Evolutionary conservation across 92 coral and sea anemone species (phyloP), one percentile per base, ranked within the genome.

Genomic region (Umimayanthus kanabou): DNA sequence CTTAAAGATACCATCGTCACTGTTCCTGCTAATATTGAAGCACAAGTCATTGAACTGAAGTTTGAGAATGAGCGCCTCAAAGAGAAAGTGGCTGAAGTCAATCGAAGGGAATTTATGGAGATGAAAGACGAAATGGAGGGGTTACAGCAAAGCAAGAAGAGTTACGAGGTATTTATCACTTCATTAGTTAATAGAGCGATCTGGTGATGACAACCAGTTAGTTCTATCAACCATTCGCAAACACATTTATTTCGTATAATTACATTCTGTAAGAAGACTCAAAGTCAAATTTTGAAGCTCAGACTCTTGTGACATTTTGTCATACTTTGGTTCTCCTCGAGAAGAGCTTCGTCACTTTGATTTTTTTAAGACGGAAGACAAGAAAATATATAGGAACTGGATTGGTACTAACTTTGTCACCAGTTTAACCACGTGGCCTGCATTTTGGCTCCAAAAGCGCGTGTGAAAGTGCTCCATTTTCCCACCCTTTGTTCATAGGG

Each of bases 21-120:
- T 26, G 65, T 47, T 37, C 58, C 85, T 20, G 72, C 88, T 8
- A 93, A 93, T 64, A 88, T 93, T 20, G 98, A 94, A 70, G 91
- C 92, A 39, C 92, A 92, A 70, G 82, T 94, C 30, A 94, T 94
- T 49, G 94, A 94, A 47, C 89, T 94, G 49, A 95, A 94, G 84
- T 88, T 92, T 61, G 91, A 90, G 79, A 94, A 92, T 75, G 86
- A 79, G 43, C 89, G 93, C 39, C 57, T 94, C 42, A 84, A 80
- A 76, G 81, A 88, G 1, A 90, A 93, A 61, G 92, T 94, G 9
- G 69, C 93, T 13, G 87, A 91, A 28, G 91, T 93, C 9, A 86
- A 89, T 30, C 98, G 87, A 7, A 82, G 42, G 47, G 94, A 93
- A 76, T 87, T 80, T 28, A 91, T 89, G 39, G 94, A 91, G 6